Percentiles rank a stretch among this genome's conserved stretches.
Evolutionary conservation across 2,888 invertebrate genomes (phyloP).

Genomic region (Argyra leucocephala): DNA sequence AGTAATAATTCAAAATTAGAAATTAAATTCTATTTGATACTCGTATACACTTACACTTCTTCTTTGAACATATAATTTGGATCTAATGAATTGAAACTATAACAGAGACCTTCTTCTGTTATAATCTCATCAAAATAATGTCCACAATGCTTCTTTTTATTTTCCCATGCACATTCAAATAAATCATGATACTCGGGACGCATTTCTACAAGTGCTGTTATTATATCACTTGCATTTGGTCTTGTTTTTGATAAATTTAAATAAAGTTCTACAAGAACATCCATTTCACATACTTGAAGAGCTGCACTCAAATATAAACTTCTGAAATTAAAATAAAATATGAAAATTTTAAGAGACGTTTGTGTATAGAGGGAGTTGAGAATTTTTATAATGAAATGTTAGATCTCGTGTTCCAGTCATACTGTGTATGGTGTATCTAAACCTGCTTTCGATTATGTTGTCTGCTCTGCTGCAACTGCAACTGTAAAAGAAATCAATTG

Average conservation of each 20-base stretch:
- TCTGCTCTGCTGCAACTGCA: too few species aligned
- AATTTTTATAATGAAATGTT: too few species aligned
- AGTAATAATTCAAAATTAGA: constrained; percentile 16
- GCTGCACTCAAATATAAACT: not conserved
- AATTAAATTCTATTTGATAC: not conserved
- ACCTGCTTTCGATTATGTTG: too few species aligned
- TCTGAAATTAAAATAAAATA: not conserved
- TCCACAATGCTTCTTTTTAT: constrained; percentile 25
- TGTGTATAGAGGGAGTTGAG: too few species aligned
- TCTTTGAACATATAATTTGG: constrained; percentile 36
- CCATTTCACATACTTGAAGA: not conserved
- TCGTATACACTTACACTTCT: constrained; percentile 20
- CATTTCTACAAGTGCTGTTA: not conserved
- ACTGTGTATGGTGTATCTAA: too few species aligned
- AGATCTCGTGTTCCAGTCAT: too few species aligned
- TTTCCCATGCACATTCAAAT: constrained; percentile 8
- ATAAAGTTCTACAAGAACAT: not conserved
- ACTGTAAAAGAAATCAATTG: too few species aligned
- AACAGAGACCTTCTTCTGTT: constrained; percentile 40
- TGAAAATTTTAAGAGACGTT: too few species aligned
- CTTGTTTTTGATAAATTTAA: not conserved
- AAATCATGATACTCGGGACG: not conserved
- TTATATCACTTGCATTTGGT: not conserved
- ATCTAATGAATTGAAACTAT: constrained; percentile 38
- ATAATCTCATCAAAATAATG: constrained; percentile 36